A percentile compares a stretch with the other conserved stretches of the same genome.
phyloP scores from a whole-genome alignment of 2,797 vertebrate species.

The Valencia hispanica region DNA sequence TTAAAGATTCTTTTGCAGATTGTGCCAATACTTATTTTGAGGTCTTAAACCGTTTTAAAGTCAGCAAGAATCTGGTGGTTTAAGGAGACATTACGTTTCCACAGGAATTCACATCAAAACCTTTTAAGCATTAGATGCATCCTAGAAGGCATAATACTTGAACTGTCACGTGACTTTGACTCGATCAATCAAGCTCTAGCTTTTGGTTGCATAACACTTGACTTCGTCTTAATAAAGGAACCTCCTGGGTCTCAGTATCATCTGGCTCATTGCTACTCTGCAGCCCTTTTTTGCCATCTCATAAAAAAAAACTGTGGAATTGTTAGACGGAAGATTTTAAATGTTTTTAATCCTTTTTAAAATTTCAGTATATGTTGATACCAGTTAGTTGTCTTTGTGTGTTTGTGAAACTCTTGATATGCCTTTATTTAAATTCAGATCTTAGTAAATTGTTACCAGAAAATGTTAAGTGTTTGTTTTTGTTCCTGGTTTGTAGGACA shows the following conservation, averaged over 20 bases:
- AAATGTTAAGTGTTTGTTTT: conserved; percentile 13
- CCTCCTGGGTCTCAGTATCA: neutral
- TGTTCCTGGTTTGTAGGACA: conserved; percentile 11
- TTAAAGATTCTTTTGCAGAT: neutral
- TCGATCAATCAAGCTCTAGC: neutral
- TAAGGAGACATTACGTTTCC: neutral
- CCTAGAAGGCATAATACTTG: neutral
- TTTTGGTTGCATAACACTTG: neutral
- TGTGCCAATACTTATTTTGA: neutral
- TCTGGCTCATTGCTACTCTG: neutral
- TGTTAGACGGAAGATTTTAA: neutral
- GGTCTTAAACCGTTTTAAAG: neutral
- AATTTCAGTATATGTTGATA: neutral
- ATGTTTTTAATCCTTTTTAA: neutral
- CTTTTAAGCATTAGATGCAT: neutral
- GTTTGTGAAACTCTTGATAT: neutral
- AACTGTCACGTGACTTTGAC: neutral
- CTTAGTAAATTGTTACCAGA: conserved; percentile 7
- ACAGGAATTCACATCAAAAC: neutral
- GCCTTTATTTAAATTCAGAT: conserved; percentile 1
- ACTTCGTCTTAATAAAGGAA: neutral
- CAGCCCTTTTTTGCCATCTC: neutral
- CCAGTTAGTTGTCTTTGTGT: neutral
- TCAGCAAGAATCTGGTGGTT: neutral
- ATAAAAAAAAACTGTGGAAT: neutral